Base-by-base conservation (phyloP, 2,888 invertebrate species). In the Hypomecis atomaria region DNA sequence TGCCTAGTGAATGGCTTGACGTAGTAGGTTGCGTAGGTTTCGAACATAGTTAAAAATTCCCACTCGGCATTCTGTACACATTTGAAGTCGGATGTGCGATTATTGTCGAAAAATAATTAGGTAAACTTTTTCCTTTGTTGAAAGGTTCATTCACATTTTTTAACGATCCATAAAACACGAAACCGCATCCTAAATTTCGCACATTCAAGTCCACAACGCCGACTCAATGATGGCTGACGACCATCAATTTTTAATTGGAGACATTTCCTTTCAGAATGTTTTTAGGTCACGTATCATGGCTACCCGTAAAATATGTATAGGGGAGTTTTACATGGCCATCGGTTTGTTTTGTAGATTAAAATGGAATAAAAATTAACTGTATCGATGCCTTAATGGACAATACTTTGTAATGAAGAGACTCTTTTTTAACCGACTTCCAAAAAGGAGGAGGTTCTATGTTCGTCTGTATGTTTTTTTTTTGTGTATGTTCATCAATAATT, bases 221-320 rank as follows among this genome's bases (percentile, higher is more conserved):
- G 70, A 69, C 75, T 79, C 72, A 70, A 73, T 82, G 77, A 77
- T 78, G 77, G 73, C 83, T 78, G 78, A 77, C 78, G 77, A 81
- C 81, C 82, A 84, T 87, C 81, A 85, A 86, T 86, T 87, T 87
- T 88, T 87, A 88, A 88, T 87, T 87, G 82, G 81, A 79, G 82
- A 84, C 83, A 84, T 85, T 87, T 86, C 82, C 85, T 84, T 85
- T 85, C 81, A 81, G 53, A 56, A 67, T 40, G 77, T 79, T 84
- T 86, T 78, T 83, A 83, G 87, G 86, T 87, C 88, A 85, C 78
- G 80, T 83, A 77, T 74, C 78, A 73, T 65, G 70, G 73, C 44
- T 54, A 65, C 69, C 65, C 68, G 71, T 83, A 78, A 83, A 85
- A 82, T 81, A 83, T 85, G 79, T 82, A 83, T 79, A 66, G 72